Evolutionary conservation across 2,797 vertebrate genomes (phyloP).

Genomic region (Gymnothorax reevesii): DNA sequence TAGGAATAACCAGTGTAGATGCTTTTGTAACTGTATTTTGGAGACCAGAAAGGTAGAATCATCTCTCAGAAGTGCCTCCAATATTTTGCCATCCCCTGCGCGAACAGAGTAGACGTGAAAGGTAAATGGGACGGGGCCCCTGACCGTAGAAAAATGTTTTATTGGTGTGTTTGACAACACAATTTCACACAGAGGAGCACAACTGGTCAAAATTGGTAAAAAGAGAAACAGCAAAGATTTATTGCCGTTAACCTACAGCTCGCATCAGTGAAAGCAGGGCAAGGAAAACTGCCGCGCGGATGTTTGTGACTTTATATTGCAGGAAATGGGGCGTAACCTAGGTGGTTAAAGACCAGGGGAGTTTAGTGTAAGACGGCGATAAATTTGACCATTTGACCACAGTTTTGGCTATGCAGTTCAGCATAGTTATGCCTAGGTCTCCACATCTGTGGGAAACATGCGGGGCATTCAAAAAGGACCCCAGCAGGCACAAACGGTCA

Average conservation of each 20-base stretch:
- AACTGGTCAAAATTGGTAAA: background rate
- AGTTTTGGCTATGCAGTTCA: background rate
- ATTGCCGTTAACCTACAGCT: background rate
- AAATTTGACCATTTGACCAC: background rate
- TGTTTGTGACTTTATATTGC: background rate
- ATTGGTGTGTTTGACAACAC: background rate
- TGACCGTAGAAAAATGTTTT: too few species aligned
- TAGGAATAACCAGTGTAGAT: too few species aligned
- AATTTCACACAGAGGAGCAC: background rate
- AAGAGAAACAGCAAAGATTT: background rate
- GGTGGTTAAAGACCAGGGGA: background rate
- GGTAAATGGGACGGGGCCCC: too few species aligned
- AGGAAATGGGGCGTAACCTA: background rate
- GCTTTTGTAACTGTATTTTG: too few species aligned
- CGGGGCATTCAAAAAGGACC: background rate
- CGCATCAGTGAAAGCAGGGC: background rate
- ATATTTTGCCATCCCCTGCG: too few species aligned
- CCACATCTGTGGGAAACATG: background rate
- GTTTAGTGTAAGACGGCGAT: background rate
- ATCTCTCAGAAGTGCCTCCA: too few species aligned
- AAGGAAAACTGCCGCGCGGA: background rate
- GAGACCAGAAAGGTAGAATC: too few species aligned
- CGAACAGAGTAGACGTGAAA: too few species aligned
- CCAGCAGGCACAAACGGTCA: too few species aligned
- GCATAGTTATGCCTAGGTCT: background rate